These are phyloP conservation scores for Gibbula magus DNA, from an alignment of 2,888 invertebrate genomes.

Conservation along the genomic window DNA sequence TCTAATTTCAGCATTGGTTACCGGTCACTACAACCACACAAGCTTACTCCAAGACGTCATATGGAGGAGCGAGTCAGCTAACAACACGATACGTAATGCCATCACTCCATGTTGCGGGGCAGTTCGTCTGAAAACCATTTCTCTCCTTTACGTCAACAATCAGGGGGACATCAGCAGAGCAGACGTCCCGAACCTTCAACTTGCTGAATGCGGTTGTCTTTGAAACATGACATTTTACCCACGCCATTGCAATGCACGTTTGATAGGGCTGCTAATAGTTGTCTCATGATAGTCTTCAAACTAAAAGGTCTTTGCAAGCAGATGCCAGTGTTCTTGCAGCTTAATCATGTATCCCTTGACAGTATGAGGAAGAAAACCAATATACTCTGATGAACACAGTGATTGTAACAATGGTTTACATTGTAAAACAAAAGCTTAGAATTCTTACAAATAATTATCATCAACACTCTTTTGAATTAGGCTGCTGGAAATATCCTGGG, in stretches of 20 bases:
- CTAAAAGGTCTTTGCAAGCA: too few relatives aligned
- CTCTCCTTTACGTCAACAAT: slow-evolving; percentile 42
- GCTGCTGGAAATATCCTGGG: too few relatives aligned
- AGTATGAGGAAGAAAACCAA: too few relatives aligned
- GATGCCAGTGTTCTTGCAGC: too few relatives aligned
- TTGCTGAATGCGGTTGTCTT: slow-evolving; percentile 46
- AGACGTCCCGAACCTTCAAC: slow-evolving; percentile 45
- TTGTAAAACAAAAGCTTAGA: too few relatives aligned
- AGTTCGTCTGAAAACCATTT: slow-evolving; percentile 42
- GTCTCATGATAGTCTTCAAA: too few relatives aligned
- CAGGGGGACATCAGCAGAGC: slow-evolving; percentile 36
- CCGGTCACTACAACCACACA: slow-evolving; percentile 56
- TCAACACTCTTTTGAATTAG: too few relatives aligned
- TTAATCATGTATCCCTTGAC: too few relatives aligned
- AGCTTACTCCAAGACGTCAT: slow-evolving; percentile 47
- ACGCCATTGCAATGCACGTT: neutral
- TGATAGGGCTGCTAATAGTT: too few relatives aligned
- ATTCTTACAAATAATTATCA: too few relatives aligned
- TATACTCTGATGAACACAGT: too few relatives aligned
- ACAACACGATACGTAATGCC: slow-evolving; percentile 28
- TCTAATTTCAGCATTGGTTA: slow-evolving; percentile 45
- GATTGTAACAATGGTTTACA: too few relatives aligned
- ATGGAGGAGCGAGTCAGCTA: slow-evolving; percentile 30
- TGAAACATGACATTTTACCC: slow-evolving; percentile 11
- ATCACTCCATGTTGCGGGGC: slow-evolving; percentile 53